A percentile compares a stretch with the other conserved stretches of the same genome.
Evolutionary conservation across 2,113 vertebrate species (phyloP).

Genomic region (Psittacus erithacus): DNA sequence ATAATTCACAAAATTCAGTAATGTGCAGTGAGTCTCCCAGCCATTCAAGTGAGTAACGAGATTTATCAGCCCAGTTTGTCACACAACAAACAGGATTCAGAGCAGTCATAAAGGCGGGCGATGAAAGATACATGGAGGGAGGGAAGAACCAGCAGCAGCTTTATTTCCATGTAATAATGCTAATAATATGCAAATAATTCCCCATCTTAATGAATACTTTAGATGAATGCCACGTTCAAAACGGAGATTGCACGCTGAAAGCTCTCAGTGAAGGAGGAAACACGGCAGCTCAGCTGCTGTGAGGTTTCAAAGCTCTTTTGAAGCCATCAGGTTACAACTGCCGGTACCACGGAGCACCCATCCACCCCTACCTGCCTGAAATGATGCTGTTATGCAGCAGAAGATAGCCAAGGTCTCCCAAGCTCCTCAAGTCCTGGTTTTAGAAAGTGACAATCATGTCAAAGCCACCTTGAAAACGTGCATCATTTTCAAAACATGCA

Average conservation of each 20-base stretch:
- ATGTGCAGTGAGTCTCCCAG: constrained; percentile 37
- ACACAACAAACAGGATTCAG: constrained; percentile 59
- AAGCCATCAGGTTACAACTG: not conserved
- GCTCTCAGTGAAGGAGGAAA: not conserved
- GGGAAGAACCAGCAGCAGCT: constrained; percentile 53
- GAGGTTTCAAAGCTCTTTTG: not conserved
- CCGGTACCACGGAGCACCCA: not conserved
- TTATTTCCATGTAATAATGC: constrained; percentile 58
- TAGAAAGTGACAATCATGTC: not conserved
- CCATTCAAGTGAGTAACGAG: constrained; percentile 64
- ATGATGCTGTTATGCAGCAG: not conserved
- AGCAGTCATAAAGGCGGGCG: constrained; percentile 26
- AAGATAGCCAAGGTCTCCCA: not conserved
- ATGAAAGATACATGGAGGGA: constrained; percentile 51
- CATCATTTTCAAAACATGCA: accelerated
- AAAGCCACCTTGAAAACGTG: not conserved
- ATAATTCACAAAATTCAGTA: constrained; percentile 65
- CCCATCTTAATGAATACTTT: constrained; percentile 57
- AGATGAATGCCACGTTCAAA: not conserved
- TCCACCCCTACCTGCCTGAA: not conserved
- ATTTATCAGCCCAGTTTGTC: constrained; percentile 68
- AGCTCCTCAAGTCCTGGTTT: not conserved
- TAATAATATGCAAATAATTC: constrained; percentile 65
- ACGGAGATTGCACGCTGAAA: not conserved
- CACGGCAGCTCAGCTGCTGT: not conserved